These are phyloP conservation scores for Drosophila kurseongensis DNA, from an alignment of 1,140 invertebrate genomes.

Conservation along the genomic window DNA sequence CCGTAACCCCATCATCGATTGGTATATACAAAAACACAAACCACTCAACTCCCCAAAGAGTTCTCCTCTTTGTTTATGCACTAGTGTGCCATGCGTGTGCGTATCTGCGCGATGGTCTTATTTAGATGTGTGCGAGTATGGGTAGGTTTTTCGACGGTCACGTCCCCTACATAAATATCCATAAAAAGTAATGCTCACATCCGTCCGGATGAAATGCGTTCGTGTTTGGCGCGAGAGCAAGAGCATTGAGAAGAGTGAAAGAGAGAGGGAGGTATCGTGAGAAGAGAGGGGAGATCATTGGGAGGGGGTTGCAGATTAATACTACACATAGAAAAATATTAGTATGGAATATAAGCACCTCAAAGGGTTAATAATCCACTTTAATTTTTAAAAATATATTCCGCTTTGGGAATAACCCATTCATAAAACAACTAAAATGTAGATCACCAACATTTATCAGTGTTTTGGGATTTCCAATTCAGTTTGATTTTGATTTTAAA, in stretches of 20 bases:
- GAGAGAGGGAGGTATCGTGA: constrained; percentile 1
- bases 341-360: too few relatives aligned
- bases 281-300: not conserved
- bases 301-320: not conserved
- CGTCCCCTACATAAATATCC: constrained; percentile 78
- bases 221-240: constrained; percentile 47
- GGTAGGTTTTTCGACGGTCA: constrained; percentile 57
- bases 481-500: not conserved
- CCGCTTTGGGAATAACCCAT: too few relatives aligned
- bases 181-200: constrained; percentile 80
- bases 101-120: not conserved
- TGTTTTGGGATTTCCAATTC: too few relatives aligned
- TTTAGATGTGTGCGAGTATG: not conserved
- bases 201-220: constrained; percentile 73
- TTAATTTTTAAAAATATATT: too few relatives aligned
- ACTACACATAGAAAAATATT: not conserved
- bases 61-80: not conserved
- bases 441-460: too few relatives aligned
- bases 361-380: too few relatives aligned
- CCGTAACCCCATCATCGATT: constrained; percentile 13
- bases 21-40: not conserved
- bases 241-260: constrained; percentile 2
- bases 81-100: not conserved
- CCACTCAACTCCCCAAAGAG: constrained; percentile 23
- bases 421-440: too few relatives aligned